Base-by-base conservation (phyloP, 2,797 vertebrate species). In the Dallia pectoralis region DNA sequence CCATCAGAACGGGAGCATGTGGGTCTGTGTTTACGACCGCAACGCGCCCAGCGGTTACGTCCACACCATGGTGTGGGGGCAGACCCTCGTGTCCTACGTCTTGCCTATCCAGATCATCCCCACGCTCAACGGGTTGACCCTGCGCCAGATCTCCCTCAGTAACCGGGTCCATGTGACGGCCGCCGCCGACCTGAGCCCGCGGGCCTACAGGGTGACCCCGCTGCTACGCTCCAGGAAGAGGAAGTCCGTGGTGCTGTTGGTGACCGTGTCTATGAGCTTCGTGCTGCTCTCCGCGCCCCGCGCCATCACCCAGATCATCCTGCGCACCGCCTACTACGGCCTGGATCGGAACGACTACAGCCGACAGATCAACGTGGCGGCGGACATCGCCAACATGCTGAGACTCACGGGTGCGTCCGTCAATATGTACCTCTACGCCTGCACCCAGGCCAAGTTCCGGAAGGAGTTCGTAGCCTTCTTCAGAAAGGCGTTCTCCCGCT, bases 351-450 rank as follows among this genome's bases (percentile, higher is more conserved):
- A 84, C 11, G 83, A 92, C 75, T 92, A 90, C 33, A 77, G 56
- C 3, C 64, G 84, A 29, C 4, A 1, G 18, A 88, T 92, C 72
- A 92, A 92, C 16, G 47, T 90, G 48, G 86, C 74, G 7, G 86
- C 89, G 4, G 89, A 92, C 49, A 74, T 82, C 25, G 89, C 90
- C 2, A 90, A 84, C 59, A 89, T 93, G 90, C 51, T 93, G 33
- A 88, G 88, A 76, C 84, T 92, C 22, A 88, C 77, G 70, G 91
- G 90, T 0, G 76, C 89, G 0, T 88, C 89, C 0, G 71, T 81
- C 1, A 89, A 91, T 78, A 91, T 90, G 88, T 88, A 87, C 71
- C 83, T 92, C 30, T 91, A 91, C 15, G 88, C 85, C 3, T 89
- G 87, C 82, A 92, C 89, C 0, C 89, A 93, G 68, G 62, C 79